Evolutionary conservation across 2,797 vertebrate genomes (phyloP), one percentile per base, ranked within the genome.

Genomic region (Siniperca undulata): DNA sequence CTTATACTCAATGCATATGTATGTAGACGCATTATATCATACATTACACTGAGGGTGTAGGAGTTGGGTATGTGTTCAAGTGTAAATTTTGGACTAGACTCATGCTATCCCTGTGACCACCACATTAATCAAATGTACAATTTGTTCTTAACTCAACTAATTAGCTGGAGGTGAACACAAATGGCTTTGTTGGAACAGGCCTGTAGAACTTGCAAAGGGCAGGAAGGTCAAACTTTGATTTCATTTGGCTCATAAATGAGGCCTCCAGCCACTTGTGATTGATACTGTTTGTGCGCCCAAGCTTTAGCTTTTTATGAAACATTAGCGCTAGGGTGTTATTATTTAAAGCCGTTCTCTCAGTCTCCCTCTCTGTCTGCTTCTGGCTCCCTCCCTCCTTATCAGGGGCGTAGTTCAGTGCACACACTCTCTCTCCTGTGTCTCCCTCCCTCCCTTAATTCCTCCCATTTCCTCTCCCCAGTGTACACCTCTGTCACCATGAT

Each of bases 401-500:
- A 82, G 81, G 78, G 81, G 84, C 56, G 77, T 85, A 87, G 84
- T 90, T 89, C 84, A 86, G 62, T 69, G 85, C 83, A 85, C 74
- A 73, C 74, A 20, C 83, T 85, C 80, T 77, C 81, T 86, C 89
- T 88, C 81, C 74, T 9, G 78, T 80, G 80, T 87, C 85, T 48
- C 77, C 77, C 74, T 80, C 83, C 70, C 75, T 68, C 70, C 85
- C 77, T 86, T 84, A 77, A 85, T 91, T 87, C 89, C 79, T 81
- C 80, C 81, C 77, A 53, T 75, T 86, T 82, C 82, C 88, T 89
- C 83, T 91, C 90, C 88, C 92, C 78, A 70, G 89, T 88, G 90
- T 90, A 88, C 85, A 59, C 91, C 86, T 86, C 91, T 93, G 95
- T 95, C 94, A 92, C 76, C 22, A 30, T 95, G 94, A 95, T 95